Base-by-base conservation (phyloP, 2,888 invertebrate species). In the Sinentomon sp. region DNA sequence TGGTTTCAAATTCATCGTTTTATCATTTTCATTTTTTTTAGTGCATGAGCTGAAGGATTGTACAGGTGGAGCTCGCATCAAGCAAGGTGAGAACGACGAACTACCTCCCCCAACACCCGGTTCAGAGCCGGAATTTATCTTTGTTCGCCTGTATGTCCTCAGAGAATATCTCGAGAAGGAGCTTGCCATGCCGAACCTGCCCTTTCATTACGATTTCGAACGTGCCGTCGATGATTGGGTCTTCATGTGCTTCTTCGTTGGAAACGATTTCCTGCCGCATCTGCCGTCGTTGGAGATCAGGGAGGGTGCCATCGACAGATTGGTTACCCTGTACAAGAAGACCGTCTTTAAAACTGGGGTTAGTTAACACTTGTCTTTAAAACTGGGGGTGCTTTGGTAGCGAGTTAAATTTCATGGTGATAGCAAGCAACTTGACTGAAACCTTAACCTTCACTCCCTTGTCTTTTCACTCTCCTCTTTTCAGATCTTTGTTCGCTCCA, bases 231-330 rank as follows among this genome's bases (percentile, higher is more conserved):
- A 97, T 50, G 97, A 99, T 56, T 99, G 94, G 94, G 94, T 66
- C 12, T 63, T 66, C 45, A 89, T 97, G 85, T 97, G 97, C 51
- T 97, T 99, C 60, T 97, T 97, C 55, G 92, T 94, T 32, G 97
- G 97, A 29, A 97, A 97, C 50, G 97, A 97, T 57, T 97, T 97
- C 52, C 54, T 97, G 45, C 97, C 97, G 0, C 97, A 99, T 60
- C 61, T 97, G 41, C 97, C 97, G 4, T 89, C 89, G 31, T 57
- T 97, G 44, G 94, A 97, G 62, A 97, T 99, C 48, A 63, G 89
- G 29, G 92, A 94, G 58, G 78, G 77, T 1, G 92, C 97, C 0
- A 89, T 97, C 29, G 94, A 97, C 54, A 61, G 89, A 33, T 63
- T 97, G 13, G 73, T 97, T 5, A 69, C 63, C 43, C 56, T 97